These are phyloP conservation scores for Drosophila pseudotalamancana DNA, from an alignment of 2,888 invertebrate genomes.

Conservation along the genomic window DNA sequence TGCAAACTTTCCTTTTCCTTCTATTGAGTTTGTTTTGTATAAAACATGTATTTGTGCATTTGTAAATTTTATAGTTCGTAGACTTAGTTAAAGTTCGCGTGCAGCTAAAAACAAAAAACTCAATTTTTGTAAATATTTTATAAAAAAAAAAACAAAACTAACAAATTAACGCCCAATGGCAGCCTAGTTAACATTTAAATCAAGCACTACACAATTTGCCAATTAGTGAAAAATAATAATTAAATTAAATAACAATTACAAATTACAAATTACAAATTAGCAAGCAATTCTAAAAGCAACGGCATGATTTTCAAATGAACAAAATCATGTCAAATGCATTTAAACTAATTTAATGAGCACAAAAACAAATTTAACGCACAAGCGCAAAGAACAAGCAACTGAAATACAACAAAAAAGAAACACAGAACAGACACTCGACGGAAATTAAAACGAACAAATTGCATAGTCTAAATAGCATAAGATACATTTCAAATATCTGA, in stretches of 20 bases:
- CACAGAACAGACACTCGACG: slow-evolving; percentile 23
- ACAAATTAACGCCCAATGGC: slow-evolving; percentile 49
- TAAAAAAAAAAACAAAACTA: slow-evolving; percentile 21
- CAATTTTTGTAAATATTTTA: slow-evolving; percentile 74
- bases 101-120: slow-evolving; percentile 31
- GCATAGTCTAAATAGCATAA: slow-evolving; percentile 38
- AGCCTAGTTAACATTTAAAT: slow-evolving; percentile 74
- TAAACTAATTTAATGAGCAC: slow-evolving; percentile 56
- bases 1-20: slow-evolving; percentile 49
- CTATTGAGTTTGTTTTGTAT: slow-evolving; percentile 27
- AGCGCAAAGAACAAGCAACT: slow-evolving; percentile 12
- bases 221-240: slow-evolving; percentile 54
- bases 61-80: slow-evolving; percentile 74
- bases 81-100: slow-evolving; percentile 65
- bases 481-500: slow-evolving; percentile 20
- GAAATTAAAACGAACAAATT: slow-evolving; percentile 42
- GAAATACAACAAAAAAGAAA: slow-evolving; percentile 8
- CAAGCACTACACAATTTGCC: slow-evolving; percentile 47
- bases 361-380: slow-evolving; percentile 35
- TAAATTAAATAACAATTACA: slow-evolving; percentile 1
- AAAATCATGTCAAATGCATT: slow-evolving; percentile 49
- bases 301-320: slow-evolving; percentile 51
- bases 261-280: slow-evolving; percentile 7
- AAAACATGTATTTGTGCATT: slow-evolving; percentile 49
- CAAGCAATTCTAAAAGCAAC: slow-evolving; percentile 38